These are phyloP conservation scores for Lasioglossum baleicum DNA, from an alignment of 1,140 invertebrate genomes.

Conservation along the genomic window DNA sequence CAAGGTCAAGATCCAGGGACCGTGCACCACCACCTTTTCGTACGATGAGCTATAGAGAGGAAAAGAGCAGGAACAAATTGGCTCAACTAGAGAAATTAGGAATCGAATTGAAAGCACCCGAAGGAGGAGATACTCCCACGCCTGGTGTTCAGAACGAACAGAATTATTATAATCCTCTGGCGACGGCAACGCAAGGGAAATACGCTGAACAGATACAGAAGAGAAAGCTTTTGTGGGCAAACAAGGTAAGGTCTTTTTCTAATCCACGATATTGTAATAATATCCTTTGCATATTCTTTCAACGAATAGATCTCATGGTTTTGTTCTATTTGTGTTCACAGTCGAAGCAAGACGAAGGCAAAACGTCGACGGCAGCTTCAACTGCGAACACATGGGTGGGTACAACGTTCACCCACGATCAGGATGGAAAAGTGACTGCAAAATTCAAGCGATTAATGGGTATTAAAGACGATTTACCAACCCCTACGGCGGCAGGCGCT, in stretches of 20 bases:
- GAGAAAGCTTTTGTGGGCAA: constrained; percentile 92
- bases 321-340: constrained; percentile 9
- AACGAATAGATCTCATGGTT: no score
- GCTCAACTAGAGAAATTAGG: constrained; percentile 80
- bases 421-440: constrained; percentile 93
- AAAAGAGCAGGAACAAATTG: constrained; percentile 77
- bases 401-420: constrained; percentile 91
- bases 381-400: constrained; percentile 88
- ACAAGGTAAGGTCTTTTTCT: constrained; percentile 80
- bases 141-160: constrained; percentile 79
- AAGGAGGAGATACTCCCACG: constrained; percentile 55
- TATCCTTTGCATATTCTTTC: no score
- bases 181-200: constrained; percentile 89
- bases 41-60: constrained; percentile 74
- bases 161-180: constrained; percentile 90
- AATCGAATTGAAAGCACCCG: constrained; percentile 75
- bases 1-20: constrained; percentile 71
- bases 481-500: constrained; percentile 65
- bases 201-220: constrained; percentile 95
- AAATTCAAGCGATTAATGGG: constrained; percentile 98
- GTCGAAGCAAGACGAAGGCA: constrained; percentile 68
- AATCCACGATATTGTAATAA: no score
- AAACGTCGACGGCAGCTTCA: constrained; percentile 67
- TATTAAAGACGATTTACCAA: constrained; percentile 85
- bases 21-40: constrained; percentile 63